Evolutionary conservation across 1,140 invertebrate species (phyloP).

Genomic region (Hirudo medicinalis): DNA sequence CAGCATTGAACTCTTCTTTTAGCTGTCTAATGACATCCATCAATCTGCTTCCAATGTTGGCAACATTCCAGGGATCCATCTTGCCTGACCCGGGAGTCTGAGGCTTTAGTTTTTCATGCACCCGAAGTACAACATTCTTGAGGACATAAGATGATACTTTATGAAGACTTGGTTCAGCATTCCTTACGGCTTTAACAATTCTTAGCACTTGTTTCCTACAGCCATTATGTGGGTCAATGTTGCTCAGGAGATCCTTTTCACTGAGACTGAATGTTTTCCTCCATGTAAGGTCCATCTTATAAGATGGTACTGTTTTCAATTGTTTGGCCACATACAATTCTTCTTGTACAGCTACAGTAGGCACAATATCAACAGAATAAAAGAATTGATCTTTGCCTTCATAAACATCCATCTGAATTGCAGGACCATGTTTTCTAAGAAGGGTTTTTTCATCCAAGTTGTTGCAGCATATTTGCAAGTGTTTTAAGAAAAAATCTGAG

Average conservation of each 20-base stretch:
- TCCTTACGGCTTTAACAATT: too few relatives aligned
- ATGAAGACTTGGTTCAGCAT: too few relatives aligned
- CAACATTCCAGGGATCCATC: too few relatives aligned
- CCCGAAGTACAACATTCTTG: too few relatives aligned
- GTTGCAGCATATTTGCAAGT: slow-evolving; percentile 3
- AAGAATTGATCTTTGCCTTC: not conserved
- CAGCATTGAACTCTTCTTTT: too few relatives aligned
- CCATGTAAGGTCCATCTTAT: not conserved
- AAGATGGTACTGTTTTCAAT: not conserved
- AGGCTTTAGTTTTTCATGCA: too few relatives aligned
- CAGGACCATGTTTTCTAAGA: slow-evolving; percentile 9
- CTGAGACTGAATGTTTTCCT: not conserved
- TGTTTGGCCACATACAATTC: slow-evolving; percentile 7
- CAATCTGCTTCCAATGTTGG: too few relatives aligned
- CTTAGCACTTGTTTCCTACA: not conserved
- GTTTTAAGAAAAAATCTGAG: not conserved
- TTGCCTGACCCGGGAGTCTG: too few relatives aligned
- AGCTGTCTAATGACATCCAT: too few relatives aligned
- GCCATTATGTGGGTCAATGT: slow-evolving; percentile 2
- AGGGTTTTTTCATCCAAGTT: not conserved
- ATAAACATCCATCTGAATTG: slow-evolving; percentile 9
- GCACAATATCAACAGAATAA: slow-evolving; percentile 13
- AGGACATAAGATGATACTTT: too few relatives aligned
- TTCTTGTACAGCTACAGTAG: not conserved
- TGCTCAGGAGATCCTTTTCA: not conserved